Base-by-base conservation (phyloP, 1,140 invertebrate species). In the Brachionus manjavacas region DNA sequence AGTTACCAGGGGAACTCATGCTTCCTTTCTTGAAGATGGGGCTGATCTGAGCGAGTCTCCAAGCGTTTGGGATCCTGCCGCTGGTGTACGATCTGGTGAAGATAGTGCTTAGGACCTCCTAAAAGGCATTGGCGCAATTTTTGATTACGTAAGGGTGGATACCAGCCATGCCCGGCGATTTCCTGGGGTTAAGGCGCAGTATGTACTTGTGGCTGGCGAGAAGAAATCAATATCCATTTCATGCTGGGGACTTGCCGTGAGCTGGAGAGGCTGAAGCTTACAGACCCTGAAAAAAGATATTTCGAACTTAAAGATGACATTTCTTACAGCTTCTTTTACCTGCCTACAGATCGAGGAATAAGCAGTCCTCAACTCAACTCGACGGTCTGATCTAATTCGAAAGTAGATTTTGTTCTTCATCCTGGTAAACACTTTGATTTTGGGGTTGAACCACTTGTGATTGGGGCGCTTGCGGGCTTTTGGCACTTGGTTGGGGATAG, bases 11-110 rank as follows among this genome's bases (percentile, higher is more conserved):
- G 7, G 12, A 0, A 35, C 35, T 20, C 39, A 16, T 28, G n/a
- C 43, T 46, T 4, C 72, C 72, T 76, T 76, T 76, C 39, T 76
- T 76, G 72, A 76, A 76, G 72, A 76, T 76, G 23, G 14, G 43
- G 39, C 20, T 31, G 20, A 76, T 35, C 7, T 76, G 20, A 14
- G 64, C 64, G 64, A 25, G 64, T 66, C 64, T 66, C 64, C 64
- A 66, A 23, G 20, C 64, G 16, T 31, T 14, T 23, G 64, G 64
- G 7, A 66, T 31, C 64, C 12, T 31, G 28, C 64, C 16, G 12
- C 20, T 66, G 28, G 20, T 23, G 11, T 25, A 66, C 64, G 28
- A 23, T 11, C 20, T 25, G 64, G 16, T 66, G 64, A 66, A 66
- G 64, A 25, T 25, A 11, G 1, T 20, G 28, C 28, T 66, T 1